Base-by-base conservation (phyloP, 2,888 invertebrate species). In the Trachelus iudaicus region DNA sequence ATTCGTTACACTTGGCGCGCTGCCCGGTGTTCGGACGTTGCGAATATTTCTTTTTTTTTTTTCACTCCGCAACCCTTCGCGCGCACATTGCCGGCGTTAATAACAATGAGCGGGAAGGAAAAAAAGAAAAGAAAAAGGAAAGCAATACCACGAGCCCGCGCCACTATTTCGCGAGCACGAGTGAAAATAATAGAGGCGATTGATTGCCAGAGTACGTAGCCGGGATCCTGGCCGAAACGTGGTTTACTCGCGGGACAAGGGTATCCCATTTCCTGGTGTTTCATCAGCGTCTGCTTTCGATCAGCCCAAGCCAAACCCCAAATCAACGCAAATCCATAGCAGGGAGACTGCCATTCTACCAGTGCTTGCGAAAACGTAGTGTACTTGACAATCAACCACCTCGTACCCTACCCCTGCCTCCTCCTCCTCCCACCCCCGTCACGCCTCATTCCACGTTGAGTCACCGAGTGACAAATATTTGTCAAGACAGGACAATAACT, bases 401-500 rank as follows among this genome's bases (percentile, higher is more conserved):
- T 71, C 76, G 37, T 76, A 75, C 74, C 77, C 77, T 76, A 34
- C 76, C 76, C 35, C 12, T 3, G 35, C 78, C 69, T 30, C 74
- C n/a, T n/a, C n/a, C n/a, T n/a, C 31, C 40, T 35, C 69, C 40
- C n/a, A n/a, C 37, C 74, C n/a, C 33, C 37, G n/a, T 11, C 4
- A 4, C 40, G 9, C 33, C 33, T 37, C 31, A n/a, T 30, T 40
- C 34, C 56, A 73, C 73, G 33, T 71, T 33, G 71, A 71, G 9
- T 71, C 71, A 71, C 71, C 71, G 15, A 71, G 1, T 23, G 33
- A 31, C 15, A 71, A 71, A 71, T 31, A 71, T 71, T 71, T 31
- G 33, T 71, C 71, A 71, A 71, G 71, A 71, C n/a, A 33, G 31
- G 31, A 31, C 31, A 33, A 33, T 71, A 11, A 71, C 71, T 71